phyloP scores from a whole-genome alignment of 2,888 invertebrate genomes.

The Amphipyra berbera region DNA sequence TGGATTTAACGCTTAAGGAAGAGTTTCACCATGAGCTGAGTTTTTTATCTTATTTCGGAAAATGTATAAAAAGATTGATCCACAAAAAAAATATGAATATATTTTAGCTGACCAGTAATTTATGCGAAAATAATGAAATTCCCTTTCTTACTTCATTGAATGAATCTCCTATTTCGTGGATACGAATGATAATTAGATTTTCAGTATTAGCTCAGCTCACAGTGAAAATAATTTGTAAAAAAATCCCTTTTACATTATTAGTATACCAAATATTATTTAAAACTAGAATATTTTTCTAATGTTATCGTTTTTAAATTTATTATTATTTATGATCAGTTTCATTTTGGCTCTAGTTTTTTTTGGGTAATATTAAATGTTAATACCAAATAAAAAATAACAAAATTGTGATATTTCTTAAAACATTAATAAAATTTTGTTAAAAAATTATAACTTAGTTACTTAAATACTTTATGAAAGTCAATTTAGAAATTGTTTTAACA shows the following conservation, averaged over 20 bases:
- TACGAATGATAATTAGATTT: too few relatives aligned
- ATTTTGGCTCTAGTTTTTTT: conserved; percentile 38
- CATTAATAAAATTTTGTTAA: conserved; percentile 3
- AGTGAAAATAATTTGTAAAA: conserved; percentile 33
- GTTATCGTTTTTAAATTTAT: conserved; percentile 57
- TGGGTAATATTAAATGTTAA: conserved; percentile 7
- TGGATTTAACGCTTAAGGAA: conserved; percentile 12
- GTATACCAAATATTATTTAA: conserved; percentile 61
- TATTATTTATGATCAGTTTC: conserved; percentile 39
- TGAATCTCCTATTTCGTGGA: too few relatives aligned
- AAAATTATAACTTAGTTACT: conserved; percentile 4
- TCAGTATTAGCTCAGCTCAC: conserved; percentile 12
- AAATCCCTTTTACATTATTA: conserved; percentile 52
- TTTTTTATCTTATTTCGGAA: background rate
- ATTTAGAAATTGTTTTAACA: background rate
- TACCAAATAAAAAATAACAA: conserved; percentile 16
- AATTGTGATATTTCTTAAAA: conserved; percentile 50
- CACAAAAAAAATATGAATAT: too few relatives aligned
- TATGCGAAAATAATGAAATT: too few relatives aligned
- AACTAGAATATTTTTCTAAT: conserved; percentile 76
- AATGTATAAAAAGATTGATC: too few relatives aligned
- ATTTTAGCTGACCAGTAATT: too few relatives aligned
- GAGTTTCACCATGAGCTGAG: conserved; percentile 25
- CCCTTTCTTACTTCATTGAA: too few relatives aligned
- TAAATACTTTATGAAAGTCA: background rate